Evolutionary conservation across 2,888 invertebrate species (phyloP).

Genomic region (Priocnemis perturbator): DNA sequence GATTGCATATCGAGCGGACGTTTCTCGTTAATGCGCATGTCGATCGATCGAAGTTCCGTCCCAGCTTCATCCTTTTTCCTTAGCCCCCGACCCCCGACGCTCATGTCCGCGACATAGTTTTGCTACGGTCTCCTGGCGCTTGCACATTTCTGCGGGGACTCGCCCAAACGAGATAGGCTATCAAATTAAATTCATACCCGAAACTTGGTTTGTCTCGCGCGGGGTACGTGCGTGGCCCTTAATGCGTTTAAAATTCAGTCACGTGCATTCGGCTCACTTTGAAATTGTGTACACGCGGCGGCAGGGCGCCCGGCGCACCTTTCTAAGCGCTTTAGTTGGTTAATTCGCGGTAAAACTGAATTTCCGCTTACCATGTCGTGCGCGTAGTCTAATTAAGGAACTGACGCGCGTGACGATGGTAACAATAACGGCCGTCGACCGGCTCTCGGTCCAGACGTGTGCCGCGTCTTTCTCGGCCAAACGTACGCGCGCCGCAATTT

Average conservation of each 20-base stretch:
- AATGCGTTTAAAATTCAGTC: constrained; percentile 27
- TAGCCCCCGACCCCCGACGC: too few species aligned
- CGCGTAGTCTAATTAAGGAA: too few species aligned
- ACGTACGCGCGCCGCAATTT: too few species aligned
- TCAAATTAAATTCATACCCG: constrained; percentile 23
- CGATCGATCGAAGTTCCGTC: neutral
- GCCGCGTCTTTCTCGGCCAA: too few species aligned
- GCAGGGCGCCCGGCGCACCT: neutral
- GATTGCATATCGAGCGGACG: neutral
- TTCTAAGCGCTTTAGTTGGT: constrained; percentile 32
- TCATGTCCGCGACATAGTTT: too few species aligned
- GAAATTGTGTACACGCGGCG: constrained; percentile 7
- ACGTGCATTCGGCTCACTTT: constrained; percentile 18
- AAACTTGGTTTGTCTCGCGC: too few species aligned
- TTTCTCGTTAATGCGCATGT: neutral
- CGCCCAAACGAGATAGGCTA: constrained; percentile 6
- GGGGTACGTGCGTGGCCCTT: neutral
- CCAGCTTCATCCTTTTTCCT: too few species aligned
- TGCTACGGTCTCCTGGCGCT: too few species aligned
- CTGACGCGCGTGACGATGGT: too few species aligned
- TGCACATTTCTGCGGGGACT: neutral
- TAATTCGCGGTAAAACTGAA: constrained; percentile 43
- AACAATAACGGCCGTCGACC: too few species aligned
- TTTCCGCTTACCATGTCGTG: constrained; percentile 17
- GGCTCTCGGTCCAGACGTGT: too few species aligned